phyloP scores from a whole-genome alignment of 2,113 vertebrate genomes.

The Dromiciops gliroides region DNA sequence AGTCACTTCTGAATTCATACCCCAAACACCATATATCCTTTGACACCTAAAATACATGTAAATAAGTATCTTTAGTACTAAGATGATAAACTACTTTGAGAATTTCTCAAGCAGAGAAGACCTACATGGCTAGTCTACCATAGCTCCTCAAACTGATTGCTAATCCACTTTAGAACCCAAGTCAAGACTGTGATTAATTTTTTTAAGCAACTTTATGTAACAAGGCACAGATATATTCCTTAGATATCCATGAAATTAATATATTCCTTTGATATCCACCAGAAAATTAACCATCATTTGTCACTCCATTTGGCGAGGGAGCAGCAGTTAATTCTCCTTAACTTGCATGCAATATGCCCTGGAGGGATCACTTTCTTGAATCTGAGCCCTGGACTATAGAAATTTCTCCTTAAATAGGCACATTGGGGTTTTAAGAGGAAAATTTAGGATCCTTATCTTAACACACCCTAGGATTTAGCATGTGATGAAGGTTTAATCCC shows the following conservation, averaged over 20 bases:
- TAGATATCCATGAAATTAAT: neutral
- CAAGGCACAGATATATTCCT: neutral
- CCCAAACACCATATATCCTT: neutral
- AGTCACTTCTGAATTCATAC: slow-evolving; percentile 7
- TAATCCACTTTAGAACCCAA: slow-evolving; percentile 10
- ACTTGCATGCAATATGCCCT: neutral
- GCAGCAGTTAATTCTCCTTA: neutral
- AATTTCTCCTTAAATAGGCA: neutral
- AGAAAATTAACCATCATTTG: neutral
- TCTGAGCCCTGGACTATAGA: neutral
- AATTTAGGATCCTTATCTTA: neutral
- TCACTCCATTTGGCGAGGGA: neutral
- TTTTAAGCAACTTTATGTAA: neutral
- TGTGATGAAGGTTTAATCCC: neutral
- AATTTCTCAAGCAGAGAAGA: slow-evolving; percentile 17
- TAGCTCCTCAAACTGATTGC: slow-evolving; percentile 3
- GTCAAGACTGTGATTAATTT: neutral
- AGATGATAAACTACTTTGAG: slow-evolving; percentile 29
- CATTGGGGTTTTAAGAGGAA: neutral
- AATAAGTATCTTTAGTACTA: slow-evolving; percentile 21
- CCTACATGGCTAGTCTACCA: neutral
- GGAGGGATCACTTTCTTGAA: neutral
- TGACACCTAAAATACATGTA: slow-evolving; percentile 14
- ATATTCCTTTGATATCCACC: neutral
- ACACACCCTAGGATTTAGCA: neutral